Conservation (phyloP, 30 jellyfish, hydroid and myxozoan genomes). For the Aurelia aurita region DNA sequence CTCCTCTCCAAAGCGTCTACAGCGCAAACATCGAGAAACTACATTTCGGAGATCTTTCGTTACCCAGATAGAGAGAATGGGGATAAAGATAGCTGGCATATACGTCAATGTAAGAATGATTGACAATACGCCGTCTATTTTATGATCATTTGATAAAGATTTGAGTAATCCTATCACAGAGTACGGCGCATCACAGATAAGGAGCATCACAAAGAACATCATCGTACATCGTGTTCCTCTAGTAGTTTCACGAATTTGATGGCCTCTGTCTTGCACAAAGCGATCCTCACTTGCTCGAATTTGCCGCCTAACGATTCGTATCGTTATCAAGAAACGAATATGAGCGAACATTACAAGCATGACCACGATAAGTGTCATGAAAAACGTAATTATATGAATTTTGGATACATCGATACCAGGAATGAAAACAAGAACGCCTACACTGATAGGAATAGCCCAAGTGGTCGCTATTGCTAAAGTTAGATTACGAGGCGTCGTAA, state of each 20-base stretch:
- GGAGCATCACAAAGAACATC: background rate
- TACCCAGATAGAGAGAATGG: constrained; percentile 11
- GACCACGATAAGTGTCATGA: background rate
- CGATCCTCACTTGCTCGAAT: constrained; percentile 3
- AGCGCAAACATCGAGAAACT: background rate
- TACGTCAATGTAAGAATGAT: background rate
- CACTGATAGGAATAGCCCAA: background rate
- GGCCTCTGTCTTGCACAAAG: background rate
- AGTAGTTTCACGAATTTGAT: background rate
- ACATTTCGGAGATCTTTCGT: background rate
- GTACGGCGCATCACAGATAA: constrained; percentile 7
- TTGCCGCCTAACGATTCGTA: background rate
- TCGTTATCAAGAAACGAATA: constrained; percentile 1
- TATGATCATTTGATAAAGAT: background rate
- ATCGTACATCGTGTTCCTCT: constrained; percentile 18
- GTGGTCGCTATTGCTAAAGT: background rate
- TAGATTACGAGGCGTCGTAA: constrained; percentile 2
- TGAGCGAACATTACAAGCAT: background rate
- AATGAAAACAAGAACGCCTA: background rate
- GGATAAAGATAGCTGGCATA: constrained; percentile 8
- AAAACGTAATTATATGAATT: background rate
- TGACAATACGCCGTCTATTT: background rate
- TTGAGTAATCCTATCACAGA: background rate
- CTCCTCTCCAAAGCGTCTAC: too few species aligned
- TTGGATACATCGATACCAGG: background rate